These are phyloP conservation scores for Grapholita molesta DNA, from an alignment of 1,140 invertebrate genomes.

Conservation along the genomic window DNA sequence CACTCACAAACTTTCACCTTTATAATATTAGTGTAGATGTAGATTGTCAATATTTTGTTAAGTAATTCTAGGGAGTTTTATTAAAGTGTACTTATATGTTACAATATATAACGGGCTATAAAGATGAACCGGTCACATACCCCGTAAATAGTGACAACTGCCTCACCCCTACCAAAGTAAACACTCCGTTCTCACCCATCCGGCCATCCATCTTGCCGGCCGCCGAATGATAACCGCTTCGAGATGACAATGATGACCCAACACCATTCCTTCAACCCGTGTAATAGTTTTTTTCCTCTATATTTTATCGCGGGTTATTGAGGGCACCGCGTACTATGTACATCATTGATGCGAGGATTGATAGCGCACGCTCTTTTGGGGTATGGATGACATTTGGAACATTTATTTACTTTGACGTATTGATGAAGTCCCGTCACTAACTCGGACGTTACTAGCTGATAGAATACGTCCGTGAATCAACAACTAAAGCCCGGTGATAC, in stretches of 20 bases:
- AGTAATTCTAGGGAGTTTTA: too few species aligned
- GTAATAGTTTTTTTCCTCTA: slow-evolving; percentile 57
- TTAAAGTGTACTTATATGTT: not conserved
- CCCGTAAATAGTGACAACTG: slow-evolving; percentile 9
- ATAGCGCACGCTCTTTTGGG: slow-evolving; percentile 1
- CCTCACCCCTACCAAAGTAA: slow-evolving; percentile 47
- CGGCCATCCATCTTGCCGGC: slow-evolving; percentile 44
- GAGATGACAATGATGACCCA: slow-evolving; percentile 62
- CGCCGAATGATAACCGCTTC: slow-evolving; percentile 42
- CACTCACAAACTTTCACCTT: too few species aligned
- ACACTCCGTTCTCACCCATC: slow-evolving; percentile 20
- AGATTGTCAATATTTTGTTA: too few species aligned
- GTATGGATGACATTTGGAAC: not conserved
- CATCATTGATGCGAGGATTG: slow-evolving; percentile 43
- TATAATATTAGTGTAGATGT: too few species aligned
- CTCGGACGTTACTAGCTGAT: not conserved
- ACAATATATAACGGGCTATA: not conserved
- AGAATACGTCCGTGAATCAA: not conserved
- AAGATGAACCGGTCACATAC: not conserved
- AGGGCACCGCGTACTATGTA: slow-evolving; percentile 36
- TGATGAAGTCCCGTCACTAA: not conserved
- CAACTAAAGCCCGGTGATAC: not conserved
- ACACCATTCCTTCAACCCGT: slow-evolving; percentile 47
- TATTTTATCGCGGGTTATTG: slow-evolving; percentile 57
- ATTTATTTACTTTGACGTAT: not conserved